Evolutionary conservation across 2,113 vertebrate species (phyloP).

Genomic region (Aldabrachelys gigantea): DNA sequence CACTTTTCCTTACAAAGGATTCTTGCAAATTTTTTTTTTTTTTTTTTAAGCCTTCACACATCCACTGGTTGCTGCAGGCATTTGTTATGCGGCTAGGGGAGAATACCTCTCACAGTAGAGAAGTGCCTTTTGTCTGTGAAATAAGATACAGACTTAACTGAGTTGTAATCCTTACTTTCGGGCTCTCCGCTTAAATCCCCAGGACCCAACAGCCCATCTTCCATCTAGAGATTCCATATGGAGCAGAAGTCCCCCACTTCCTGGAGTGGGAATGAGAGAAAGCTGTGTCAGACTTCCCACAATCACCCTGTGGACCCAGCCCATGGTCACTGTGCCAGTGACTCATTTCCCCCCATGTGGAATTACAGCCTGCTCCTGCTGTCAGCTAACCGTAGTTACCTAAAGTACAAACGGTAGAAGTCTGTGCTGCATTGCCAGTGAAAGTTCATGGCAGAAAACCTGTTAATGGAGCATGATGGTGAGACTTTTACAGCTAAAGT

Average conservation of each 20-base stretch:
- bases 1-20: not conserved
- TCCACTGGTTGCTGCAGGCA: not conserved
- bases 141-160: not conserved
- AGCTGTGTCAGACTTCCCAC: not conserved
- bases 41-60: not conserved
- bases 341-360: not conserved
- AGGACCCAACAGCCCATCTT: not conserved
- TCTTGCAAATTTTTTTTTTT: not conserved
- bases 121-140: not conserved
- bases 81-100: not conserved
- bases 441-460: not conserved
- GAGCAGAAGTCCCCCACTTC: not conserved
- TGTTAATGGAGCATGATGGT: not conserved
- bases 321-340: not conserved
- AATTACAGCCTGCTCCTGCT: not conserved
- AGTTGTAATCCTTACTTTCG: not conserved
- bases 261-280: not conserved
- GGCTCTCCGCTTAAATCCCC: too few species aligned
- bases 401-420: not conserved
- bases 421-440: not conserved
- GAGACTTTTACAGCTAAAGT: not conserved
- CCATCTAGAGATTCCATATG: not conserved
- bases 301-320: not conserved
- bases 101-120: not conserved
- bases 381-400: not conserved